phyloP scores from a whole-genome alignment of 2,113 vertebrate genomes.

The Syngnathus scovelli region DNA sequence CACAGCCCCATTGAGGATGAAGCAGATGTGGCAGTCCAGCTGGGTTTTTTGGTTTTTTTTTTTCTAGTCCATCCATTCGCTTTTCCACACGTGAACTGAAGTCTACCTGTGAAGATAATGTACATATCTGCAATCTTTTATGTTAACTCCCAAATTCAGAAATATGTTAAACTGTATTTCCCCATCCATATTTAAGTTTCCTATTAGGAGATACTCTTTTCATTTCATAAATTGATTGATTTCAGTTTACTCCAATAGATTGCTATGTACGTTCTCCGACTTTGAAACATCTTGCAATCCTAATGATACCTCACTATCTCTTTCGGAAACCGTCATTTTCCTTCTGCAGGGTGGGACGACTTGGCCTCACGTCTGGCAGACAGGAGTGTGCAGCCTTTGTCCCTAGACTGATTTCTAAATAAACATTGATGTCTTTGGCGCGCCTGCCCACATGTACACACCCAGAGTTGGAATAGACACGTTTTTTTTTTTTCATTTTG shows the following conservation, averaged over 20 bases:
- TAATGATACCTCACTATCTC: background rate
- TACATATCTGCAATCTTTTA: background rate
- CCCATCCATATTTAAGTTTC: background rate
- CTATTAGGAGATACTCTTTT: background rate
- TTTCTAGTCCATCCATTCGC: background rate
- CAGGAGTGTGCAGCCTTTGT: constrained; percentile 12
- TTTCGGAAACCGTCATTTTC: background rate
- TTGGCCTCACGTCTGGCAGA: constrained; percentile 14
- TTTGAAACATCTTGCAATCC: background rate
- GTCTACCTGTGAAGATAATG: background rate
- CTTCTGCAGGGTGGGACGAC: constrained; percentile 22
- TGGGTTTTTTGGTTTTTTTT: no score
- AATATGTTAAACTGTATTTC: background rate
- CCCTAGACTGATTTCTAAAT: constrained; percentile 21
- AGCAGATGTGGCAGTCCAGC: background rate
- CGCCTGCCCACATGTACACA: constrained; percentile 12
- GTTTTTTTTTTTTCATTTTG: background rate
- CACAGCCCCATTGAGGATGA: background rate
- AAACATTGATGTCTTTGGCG: constrained; percentile 40
- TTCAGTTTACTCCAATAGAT: background rate
- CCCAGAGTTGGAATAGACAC: constrained; percentile 21
- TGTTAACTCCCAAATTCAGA: background rate
- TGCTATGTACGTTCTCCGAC: background rate
- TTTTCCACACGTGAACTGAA: no score
- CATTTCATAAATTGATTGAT: background rate